Base-by-base conservation (phyloP, 2,888 invertebrate genomes). In the Conchocele bisecta region DNA sequence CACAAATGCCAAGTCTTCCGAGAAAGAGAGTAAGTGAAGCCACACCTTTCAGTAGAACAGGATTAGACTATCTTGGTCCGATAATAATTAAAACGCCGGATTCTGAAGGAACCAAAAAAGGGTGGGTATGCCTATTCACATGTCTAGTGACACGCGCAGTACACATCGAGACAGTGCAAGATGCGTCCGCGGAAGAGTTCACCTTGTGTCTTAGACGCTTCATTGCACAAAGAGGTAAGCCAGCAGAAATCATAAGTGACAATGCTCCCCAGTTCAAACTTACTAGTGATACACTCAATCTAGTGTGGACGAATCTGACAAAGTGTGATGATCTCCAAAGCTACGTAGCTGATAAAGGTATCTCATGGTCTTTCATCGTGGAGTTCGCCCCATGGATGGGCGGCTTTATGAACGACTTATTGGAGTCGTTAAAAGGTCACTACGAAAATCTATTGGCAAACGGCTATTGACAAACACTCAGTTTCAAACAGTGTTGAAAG, bases 101-200 rank as follows among this genome's bases (percentile, higher is more conserved):
- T 15, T 31, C 20, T 11, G 29, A 5, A 20, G 59, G 22, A 42
- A 42, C 28, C 37, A 53, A 39, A 41, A 67, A 67, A 28, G 53
- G 29, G 11, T 67, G 59, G 67, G 59, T 67, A 7, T 67, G 59
- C 39, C 46, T 67, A 5, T 67, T 31, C 28, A 67, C 67, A n/a
- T 51, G 59, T 26, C 28, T 51, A 28, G 67, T 35, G 24, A 29
- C 31, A 5, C 22, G 67, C 20, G 68, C 46, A 7, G 29, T 60
- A 5, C 68, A 68, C 51, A n/a, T 68, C 2, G 68, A 60, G 35
- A 20, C 60, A 17, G 44, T 67, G 29, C 39, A 50, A 22, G 53
- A 67, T 46, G 54, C 60, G 59, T 59, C 67, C 15, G 54, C 51
- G 5, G 56, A 54, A 24, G 26, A 54, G 20, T 56, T 65, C 22